These are phyloP conservation scores for Macrosiphum euphorbiae DNA, from an alignment of 2,888 invertebrate species.

Conservation along the genomic window DNA sequence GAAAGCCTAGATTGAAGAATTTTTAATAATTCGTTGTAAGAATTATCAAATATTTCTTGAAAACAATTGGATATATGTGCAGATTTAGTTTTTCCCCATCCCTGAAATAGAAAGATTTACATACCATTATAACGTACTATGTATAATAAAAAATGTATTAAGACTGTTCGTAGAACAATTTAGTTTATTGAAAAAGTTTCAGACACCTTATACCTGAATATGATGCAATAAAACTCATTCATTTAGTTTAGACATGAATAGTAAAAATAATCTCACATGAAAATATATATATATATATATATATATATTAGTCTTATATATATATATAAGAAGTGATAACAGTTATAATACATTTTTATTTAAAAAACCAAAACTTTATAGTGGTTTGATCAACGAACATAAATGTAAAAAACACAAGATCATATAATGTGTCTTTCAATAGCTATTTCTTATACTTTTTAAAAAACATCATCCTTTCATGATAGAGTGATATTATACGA, in stretches of 20 bases:
- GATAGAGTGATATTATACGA: neutral
- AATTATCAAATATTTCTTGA: constrained; percentile 90
- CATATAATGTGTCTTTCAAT: neutral
- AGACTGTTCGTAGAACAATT: neutral
- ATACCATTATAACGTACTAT: neutral
- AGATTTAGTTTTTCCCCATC: constrained; percentile 90
- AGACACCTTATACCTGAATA: neutral
- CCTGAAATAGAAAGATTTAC: constrained; percentile 73
- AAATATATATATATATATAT: neutral
- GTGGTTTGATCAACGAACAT: neutral
- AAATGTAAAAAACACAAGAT: neutral
- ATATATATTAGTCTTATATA: too few relatives aligned
- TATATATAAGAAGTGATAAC: neutral
- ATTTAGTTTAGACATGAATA: neutral
- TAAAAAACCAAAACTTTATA: neutral
- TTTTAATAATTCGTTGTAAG: constrained; percentile 71
- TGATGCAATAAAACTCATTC: neutral
- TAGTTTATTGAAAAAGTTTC: neutral
- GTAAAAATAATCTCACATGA: neutral
- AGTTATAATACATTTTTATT: neutral
- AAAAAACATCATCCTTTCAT: neutral
- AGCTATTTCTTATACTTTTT: neutral
- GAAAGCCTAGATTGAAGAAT: constrained; percentile 66
- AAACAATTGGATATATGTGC: constrained; percentile 83
- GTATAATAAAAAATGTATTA: neutral